Evolutionary conservation across 64 coral and sea anemone genomes (phyloP), one percentile per base, ranked within the genome.

Genomic region (Porites lutea): DNA sequence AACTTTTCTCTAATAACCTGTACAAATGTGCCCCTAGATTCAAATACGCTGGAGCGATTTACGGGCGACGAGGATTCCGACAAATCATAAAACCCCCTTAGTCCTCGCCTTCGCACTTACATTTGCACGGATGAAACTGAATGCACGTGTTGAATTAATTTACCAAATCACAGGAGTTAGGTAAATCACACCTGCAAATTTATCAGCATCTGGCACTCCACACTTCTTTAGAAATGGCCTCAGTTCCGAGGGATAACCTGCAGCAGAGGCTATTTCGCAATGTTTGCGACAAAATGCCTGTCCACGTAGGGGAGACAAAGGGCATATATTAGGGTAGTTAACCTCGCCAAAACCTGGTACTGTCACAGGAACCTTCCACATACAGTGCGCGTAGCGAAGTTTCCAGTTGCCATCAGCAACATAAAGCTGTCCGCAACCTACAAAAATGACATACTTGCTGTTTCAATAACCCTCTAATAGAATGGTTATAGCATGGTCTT

Each of bases 321-420:
- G 83, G 52, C 87, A 89, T 21, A 89, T 58, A 27, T 48, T 44
- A 0, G 87, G 72, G 19, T 89, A 87, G 19, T 89, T 77, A 15
- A 63, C 48, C 3, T 72, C 13, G 10, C 18, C 47, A 48, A 77
- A 65, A 3, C 87, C 87, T 5, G 53, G 14, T 3, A 77, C 46
- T 76, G 4, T 7, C 8, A 89, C 46, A 19, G 72, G 87, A 4
- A 89, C 87, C 9, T 89, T 54, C 87, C 87, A 89, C 71, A 89
- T 89, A 45, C 87, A 89, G 59, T 78, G 87, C 15, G 72, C 52
- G 75, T 78, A 77, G 13, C 43, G 75, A 16, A 89, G 45, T 45
- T 89, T 89, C 72, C 87, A 89, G 12, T 89, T 89, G n/a, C 87
- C 87, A 89, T 89, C 72, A 13, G 87, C 87, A 44, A 78, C 87